Percentiles rank a stretch among this genome's conserved stretches.
Conservation (phyloP, 30 jellyfish, hydroid and myxozoan species). For the Rhopilema esculentum region DNA sequence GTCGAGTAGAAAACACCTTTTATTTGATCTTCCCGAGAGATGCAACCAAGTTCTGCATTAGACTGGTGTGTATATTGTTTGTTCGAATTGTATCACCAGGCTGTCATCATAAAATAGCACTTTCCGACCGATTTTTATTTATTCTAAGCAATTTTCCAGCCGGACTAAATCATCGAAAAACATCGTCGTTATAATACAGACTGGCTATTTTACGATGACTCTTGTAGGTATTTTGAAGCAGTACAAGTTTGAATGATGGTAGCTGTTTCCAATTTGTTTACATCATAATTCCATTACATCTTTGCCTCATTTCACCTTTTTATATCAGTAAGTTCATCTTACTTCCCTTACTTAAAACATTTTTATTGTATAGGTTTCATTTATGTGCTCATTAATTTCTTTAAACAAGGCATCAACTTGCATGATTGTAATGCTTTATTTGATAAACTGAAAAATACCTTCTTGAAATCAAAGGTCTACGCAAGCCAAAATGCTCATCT, state of each 20-base stretch:
- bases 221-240: not conserved
- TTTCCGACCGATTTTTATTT: not conserved
- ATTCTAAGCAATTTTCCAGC: not conserved
- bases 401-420: too few relatives aligned
- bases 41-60: not conserved
- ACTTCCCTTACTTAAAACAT: not conserved
- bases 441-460: too few relatives aligned
- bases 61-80: not conserved
- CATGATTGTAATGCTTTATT: too few relatives aligned
- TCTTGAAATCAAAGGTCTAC: too few relatives aligned
- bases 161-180: not conserved
- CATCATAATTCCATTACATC: not conserved
- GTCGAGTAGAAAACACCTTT: not conserved
- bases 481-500: too few relatives aligned
- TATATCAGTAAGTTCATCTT: not conserved
- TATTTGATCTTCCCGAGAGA: not conserved
- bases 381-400: too few relatives aligned
- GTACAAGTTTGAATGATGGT: not conserved
- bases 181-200: not conserved
- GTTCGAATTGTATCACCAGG: not conserved
- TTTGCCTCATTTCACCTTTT: not conserved
- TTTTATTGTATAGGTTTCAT: not conserved
- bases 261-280: too few relatives aligned
- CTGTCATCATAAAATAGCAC: not conserved
- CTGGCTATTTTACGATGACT: not conserved